Evolutionary conservation across 64 coral and sea anemone genomes (phyloP).

Genomic region (Montipora efflorescens): DNA sequence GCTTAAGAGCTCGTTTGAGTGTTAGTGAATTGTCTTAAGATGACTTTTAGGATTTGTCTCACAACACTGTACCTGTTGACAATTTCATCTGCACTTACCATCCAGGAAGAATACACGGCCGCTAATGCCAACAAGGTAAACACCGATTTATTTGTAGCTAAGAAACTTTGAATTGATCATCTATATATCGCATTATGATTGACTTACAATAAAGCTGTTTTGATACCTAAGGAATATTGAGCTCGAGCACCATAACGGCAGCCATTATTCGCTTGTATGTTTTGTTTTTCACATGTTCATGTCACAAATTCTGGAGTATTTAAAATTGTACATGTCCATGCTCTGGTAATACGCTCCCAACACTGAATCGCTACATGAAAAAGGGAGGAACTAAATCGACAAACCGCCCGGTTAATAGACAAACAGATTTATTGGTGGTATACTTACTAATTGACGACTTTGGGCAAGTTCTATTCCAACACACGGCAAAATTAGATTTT

Average conservation of each 20-base stretch:
- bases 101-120: neutral
- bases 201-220: neutral
- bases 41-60: conserved; percentile 31
- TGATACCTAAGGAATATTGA: neutral
- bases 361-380: too few species aligned
- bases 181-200: neutral
- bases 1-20: conserved; percentile 14
- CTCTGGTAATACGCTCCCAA: neutral
- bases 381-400: too few species aligned
- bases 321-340: too few species aligned
- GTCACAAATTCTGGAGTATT: too few species aligned
- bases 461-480: too few species aligned
- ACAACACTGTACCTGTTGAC: conserved; percentile 9
- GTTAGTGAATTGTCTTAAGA: conserved; percentile 44
- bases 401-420: too few species aligned
- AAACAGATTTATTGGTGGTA: too few species aligned
- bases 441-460: too few species aligned
- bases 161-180: neutral
- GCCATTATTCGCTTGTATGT: neutral
- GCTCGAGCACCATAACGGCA: neutral
- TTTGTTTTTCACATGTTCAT: too few species aligned
- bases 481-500: neutral
- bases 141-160: neutral
- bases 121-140: conserved; percentile 2
- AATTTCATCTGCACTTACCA: conserved; percentile 7